Conservation (phyloP, 1,140 invertebrate species). For the Drosophila repleta region DNA sequence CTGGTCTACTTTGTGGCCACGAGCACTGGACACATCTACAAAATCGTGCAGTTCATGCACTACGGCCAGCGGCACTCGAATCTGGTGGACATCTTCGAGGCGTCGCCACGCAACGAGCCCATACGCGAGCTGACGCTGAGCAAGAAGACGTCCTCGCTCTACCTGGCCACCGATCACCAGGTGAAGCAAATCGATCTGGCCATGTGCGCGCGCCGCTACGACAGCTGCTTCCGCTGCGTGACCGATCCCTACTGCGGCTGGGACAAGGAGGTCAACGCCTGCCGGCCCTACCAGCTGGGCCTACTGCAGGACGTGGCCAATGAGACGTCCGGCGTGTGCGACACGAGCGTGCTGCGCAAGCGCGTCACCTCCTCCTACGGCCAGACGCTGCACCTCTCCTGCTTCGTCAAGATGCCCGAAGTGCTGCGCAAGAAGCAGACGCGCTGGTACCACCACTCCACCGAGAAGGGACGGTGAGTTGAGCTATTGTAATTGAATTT, state of each 20-base stretch:
- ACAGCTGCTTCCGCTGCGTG: slow-evolving; percentile 91
- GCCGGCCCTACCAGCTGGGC: slow-evolving; percentile 89
- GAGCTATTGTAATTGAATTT: not conserved
- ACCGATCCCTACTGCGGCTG: slow-evolving; percentile 93
- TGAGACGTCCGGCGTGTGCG: slow-evolving; percentile 88
- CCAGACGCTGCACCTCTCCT: slow-evolving; percentile 90
- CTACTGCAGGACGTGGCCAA: slow-evolving; percentile 89
- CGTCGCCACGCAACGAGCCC: slow-evolving; percentile 88
- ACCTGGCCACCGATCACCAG: slow-evolving; percentile 90
- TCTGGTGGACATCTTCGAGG: slow-evolving; percentile 90
- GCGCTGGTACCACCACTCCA: slow-evolving; percentile 89
- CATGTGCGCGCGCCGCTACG: slow-evolving; percentile 89
- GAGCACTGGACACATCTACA: slow-evolving; percentile 91
- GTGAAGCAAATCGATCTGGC: slow-evolving; percentile 91
- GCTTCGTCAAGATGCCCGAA: slow-evolving; percentile 89
- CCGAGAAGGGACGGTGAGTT: slow-evolving; percentile 87
- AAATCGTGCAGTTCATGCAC: slow-evolving; percentile 89
- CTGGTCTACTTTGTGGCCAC: slow-evolving; percentile 92
- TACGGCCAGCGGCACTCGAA: slow-evolving; percentile 88
- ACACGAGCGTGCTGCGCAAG: slow-evolving; percentile 88
- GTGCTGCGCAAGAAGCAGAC: slow-evolving; percentile 87
- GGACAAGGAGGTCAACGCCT: slow-evolving; percentile 90
- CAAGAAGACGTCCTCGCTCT: slow-evolving; percentile 88
- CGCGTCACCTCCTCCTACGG: slow-evolving; percentile 90
- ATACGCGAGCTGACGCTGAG: slow-evolving; percentile 90